Conservation (phyloP, 2,113 vertebrate species). For the Nothoprocta perdicaria region DNA sequence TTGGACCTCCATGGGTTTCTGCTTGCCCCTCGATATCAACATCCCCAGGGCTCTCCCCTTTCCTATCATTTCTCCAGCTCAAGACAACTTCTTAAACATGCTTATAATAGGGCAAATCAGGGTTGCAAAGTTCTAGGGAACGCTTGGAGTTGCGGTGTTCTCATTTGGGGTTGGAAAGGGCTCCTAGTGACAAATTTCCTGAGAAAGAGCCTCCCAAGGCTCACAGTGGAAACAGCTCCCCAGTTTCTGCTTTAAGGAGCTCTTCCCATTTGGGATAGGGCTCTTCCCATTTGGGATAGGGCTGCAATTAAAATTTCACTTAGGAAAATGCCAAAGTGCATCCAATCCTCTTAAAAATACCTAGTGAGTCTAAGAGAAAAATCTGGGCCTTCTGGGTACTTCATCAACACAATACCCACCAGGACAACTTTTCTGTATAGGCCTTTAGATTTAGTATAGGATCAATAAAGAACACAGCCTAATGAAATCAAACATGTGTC, state of each 20-base stretch:
- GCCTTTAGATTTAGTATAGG: neutral
- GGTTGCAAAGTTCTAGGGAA: neutral
- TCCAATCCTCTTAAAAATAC: neutral
- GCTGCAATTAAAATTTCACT: neutral
- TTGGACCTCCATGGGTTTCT: neutral
- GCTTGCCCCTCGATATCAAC: neutral
- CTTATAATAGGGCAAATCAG: neutral
- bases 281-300: neutral
- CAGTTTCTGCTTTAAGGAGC: neutral
- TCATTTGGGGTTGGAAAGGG: neutral
- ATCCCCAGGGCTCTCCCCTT: neutral
- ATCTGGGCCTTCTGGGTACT: neutral
- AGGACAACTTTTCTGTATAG: neutral
- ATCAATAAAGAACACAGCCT: neutral
- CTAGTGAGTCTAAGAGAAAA: neutral
- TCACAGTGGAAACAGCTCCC: fast-evolving
- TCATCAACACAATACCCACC: neutral
- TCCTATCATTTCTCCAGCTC: neutral
- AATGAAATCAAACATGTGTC: neutral
- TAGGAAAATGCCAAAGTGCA: neutral
- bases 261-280: neutral
- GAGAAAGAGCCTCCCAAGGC: neutral
- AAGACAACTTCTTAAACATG: neutral
- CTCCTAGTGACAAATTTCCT: neutral
- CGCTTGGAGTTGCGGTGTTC: neutral